phyloP scores from a whole-genome alignment of 2,113 vertebrate species.

The Mesoclemmys tuberculata region DNA sequence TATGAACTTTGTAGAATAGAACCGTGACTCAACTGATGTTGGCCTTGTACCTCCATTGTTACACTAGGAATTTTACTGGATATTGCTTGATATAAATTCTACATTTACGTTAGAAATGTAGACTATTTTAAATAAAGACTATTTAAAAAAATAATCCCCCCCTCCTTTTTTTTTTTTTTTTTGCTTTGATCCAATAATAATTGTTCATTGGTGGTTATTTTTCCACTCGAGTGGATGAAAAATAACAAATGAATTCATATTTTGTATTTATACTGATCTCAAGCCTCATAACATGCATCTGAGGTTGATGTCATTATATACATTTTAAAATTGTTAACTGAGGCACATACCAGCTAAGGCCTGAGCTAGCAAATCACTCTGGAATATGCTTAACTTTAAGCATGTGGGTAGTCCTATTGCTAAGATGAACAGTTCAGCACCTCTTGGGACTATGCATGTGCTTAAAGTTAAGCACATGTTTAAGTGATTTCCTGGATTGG shows the following conservation, averaged over 20 bases:
- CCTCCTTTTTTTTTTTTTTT: not conserved
- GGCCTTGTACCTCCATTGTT: fast-evolving
- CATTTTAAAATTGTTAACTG: not conserved
- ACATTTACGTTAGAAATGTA: not conserved
- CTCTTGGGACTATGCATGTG: not conserved
- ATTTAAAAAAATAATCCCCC: not conserved
- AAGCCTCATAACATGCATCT: not conserved
- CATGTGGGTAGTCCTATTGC: too few species aligned
- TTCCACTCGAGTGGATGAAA: not conserved
- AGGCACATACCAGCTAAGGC: not conserved
- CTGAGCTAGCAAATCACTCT: not conserved
- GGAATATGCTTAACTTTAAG: too few species aligned
- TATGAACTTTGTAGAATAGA: not conserved
- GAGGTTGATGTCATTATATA: not conserved
- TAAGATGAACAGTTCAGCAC: not conserved
- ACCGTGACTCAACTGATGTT: not conserved
- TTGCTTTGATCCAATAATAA: not conserved
- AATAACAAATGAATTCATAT: not conserved
- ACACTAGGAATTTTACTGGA: not conserved
- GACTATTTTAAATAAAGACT: not conserved
- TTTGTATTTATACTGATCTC: not conserved
- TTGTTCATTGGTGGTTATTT: not conserved
- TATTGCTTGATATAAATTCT: not conserved
- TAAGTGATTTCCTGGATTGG: not conserved
- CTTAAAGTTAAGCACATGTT: not conserved